phyloP scores from a whole-genome alignment of 1,140 invertebrate genomes.

The Radopholus similis region DNA sequence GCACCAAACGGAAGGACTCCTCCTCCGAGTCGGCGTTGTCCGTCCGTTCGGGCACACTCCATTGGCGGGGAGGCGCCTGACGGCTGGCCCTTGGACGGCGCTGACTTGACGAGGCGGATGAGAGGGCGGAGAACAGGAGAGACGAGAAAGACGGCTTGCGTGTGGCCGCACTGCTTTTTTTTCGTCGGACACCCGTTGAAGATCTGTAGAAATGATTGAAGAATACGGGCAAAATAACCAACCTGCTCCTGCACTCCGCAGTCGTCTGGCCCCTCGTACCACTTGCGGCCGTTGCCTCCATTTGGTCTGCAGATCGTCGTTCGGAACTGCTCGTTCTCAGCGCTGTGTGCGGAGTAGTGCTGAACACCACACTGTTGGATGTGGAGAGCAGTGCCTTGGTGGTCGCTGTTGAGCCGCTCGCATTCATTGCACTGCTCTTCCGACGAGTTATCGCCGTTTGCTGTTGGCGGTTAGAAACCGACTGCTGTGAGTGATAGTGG shows the following conservation, averaged over 20 bases:
- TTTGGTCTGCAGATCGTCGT: background rate
- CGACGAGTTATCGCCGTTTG: background rate
- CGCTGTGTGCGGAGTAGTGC: background rate
- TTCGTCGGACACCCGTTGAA: background rate
- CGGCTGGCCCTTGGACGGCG: background rate
- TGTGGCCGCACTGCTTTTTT: background rate
- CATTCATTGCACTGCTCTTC: background rate
- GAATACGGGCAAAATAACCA: background rate
- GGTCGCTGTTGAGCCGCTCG: too few species aligned
- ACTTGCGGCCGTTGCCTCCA: background rate
- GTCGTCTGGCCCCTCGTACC: background rate
- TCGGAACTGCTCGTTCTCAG: background rate
- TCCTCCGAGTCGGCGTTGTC: background rate
- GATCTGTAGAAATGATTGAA: background rate
- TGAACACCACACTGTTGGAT: background rate
- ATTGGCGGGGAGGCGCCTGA: conserved; percentile 1
- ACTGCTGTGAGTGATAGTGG: background rate
- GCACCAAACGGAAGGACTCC: conserved; percentile 4
- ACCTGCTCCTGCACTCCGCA: background rate
- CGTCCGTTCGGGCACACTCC: conserved; percentile 1
- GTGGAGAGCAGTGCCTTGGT: background rate
- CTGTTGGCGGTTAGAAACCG: background rate
- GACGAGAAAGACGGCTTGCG: background rate
- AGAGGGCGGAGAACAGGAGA: background rate
- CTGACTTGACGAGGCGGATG: background rate